phyloP scores from a whole-genome alignment of 2,888 invertebrate genomes.

The Candidula unifasciata region DNA sequence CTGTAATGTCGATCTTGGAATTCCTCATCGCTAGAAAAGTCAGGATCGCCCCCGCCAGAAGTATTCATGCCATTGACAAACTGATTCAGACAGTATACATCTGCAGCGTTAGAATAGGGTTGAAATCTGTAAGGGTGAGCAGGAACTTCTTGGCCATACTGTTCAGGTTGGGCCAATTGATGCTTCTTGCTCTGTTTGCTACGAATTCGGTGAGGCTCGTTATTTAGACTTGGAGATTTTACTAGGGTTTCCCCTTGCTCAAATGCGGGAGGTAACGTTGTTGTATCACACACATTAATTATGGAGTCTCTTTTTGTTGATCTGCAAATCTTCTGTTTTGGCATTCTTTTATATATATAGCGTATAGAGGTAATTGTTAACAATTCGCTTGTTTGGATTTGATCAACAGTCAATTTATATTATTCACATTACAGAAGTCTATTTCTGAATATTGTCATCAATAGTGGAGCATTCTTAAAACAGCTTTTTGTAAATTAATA shows the following conservation, averaged over 20 bases:
- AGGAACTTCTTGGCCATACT: background rate
- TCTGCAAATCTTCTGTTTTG: background rate
- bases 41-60: background rate
- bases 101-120: no score
- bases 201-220: background rate
- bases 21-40: slow-evolving; percentile 19
- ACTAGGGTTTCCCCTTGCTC: background rate
- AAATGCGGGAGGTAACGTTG: background rate
- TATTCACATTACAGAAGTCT: no score
- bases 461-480: no score
- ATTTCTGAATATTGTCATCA: no score
- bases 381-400: no score
- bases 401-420: no score
- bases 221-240: background rate
- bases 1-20: background rate
- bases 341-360: no score
- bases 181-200: background rate
- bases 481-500: no score
- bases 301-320: background rate
- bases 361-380: no score
- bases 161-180: background rate
- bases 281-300: slow-evolving; percentile 38
- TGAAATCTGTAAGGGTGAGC: background rate
- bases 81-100: no score
- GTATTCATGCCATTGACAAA: background rate